These are phyloP conservation scores for Mesitornis unicolor DNA, from an alignment of 2,113 vertebrate genomes.

Conservation along the genomic window DNA sequence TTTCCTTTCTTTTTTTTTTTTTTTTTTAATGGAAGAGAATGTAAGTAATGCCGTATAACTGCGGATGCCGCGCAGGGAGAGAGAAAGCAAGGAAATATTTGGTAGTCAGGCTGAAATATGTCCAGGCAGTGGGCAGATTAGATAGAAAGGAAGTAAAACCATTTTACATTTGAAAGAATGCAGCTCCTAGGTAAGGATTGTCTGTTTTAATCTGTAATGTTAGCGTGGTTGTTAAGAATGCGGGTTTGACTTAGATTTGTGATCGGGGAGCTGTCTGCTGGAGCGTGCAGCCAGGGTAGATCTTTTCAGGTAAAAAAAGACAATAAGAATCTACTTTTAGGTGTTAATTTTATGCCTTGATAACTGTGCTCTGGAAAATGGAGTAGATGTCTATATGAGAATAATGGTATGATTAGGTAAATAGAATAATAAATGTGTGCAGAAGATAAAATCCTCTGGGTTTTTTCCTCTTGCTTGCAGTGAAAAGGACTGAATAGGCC, in stretches of 20 bases:
- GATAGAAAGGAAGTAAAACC: conserved; percentile 74
- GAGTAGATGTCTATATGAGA: conserved; percentile 52
- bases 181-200: conserved; percentile 78
- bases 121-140: conserved; percentile 71
- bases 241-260: conserved; percentile 27
- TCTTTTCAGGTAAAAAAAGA: conserved; percentile 62
- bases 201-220: not conserved
- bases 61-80: conserved; percentile 68
- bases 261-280: conserved; percentile 10
- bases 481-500: conserved; percentile 73
- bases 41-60: conserved; percentile 75
- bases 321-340: conserved; percentile 70
- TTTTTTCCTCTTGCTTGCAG: conserved; percentile 47
- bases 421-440: not conserved
- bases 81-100: conserved; percentile 58
- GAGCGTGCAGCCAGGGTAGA: conserved; percentile 40
- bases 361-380: conserved; percentile 48
- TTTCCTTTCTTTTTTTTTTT: not conserved
- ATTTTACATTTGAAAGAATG: conserved; percentile 75
- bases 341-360: conserved; percentile 26
- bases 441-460: conserved; percentile 47
- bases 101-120: conserved; percentile 73
- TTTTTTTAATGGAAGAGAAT: conserved; percentile 65
- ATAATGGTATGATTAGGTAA: conserved; percentile 8
- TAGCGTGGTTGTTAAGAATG: not conserved